phyloP scores from a whole-genome alignment of 2,888 invertebrate genomes.

The Mantis religiosa region DNA sequence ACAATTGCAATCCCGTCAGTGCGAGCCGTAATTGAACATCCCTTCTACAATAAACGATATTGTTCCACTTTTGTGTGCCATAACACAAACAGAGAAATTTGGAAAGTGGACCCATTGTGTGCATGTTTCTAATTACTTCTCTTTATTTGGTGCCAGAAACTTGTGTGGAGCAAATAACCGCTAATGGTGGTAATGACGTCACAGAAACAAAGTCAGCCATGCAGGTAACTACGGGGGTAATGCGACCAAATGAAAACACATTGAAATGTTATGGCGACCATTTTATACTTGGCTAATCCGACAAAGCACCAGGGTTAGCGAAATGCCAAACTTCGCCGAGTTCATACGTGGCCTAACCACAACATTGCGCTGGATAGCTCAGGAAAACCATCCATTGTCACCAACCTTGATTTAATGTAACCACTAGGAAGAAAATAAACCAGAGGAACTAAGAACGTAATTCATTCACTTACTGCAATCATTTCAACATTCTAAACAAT shows the following conservation, averaged over 20 bases:
- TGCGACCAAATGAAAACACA: neutral
- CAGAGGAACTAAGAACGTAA: too few relatives aligned
- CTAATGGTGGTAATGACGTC: neutral
- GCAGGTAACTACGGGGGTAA: neutral
- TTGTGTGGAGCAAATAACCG: neutral
- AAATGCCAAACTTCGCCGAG: neutral
- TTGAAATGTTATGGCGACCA: neutral
- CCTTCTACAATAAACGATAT: neutral
- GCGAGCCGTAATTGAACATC: neutral
- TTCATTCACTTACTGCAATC: too few relatives aligned
- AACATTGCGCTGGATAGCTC: neutral
- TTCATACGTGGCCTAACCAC: neutral
- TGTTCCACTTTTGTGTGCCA: neutral
- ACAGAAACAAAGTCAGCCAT: neutral
- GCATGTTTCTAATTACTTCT: neutral
- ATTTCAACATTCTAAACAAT: too few relatives aligned
- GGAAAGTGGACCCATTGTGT: neutral
- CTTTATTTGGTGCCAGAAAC: neutral
- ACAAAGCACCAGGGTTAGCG: neutral
- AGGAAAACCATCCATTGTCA: too few relatives aligned
- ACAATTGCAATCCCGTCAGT: neutral
- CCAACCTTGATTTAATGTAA: too few relatives aligned
- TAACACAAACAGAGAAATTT: neutral
- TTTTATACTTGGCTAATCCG: neutral
- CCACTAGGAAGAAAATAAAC: too few relatives aligned